phyloP scores from a whole-genome alignment of 1,140 invertebrate genomes.

The Monomorium pharaonis region DNA sequence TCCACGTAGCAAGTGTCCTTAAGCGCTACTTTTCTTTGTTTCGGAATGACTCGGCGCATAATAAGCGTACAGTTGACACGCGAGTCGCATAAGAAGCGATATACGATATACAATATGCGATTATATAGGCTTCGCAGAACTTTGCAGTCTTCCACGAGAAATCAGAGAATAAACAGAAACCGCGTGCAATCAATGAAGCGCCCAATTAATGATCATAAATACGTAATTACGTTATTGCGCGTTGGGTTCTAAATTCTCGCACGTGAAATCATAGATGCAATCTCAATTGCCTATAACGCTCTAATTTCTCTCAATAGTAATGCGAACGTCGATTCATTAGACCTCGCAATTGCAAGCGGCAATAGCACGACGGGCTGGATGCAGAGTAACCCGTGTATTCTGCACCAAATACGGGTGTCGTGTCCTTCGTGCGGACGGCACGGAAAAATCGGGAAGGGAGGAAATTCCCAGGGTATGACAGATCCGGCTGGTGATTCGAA shows the following conservation, averaged over 20 bases:
- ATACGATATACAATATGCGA: not conserved
- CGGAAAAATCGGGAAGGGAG: conserved; percentile 43
- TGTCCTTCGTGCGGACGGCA: conserved; percentile 2
- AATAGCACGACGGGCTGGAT: too few relatives aligned
- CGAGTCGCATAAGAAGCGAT: conserved; percentile 41
- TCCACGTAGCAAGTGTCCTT: conserved; percentile 15
- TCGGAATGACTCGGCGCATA: conserved; percentile 24
- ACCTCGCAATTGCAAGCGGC: not conserved
- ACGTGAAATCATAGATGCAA: not conserved
- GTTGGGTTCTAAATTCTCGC: not conserved
- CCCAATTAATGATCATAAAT: not conserved
- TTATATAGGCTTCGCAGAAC: not conserved
- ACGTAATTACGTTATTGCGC: not conserved
- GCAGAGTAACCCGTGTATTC: not conserved
- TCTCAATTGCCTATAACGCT: too few relatives aligned
- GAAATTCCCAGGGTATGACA: not conserved
- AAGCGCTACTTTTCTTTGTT: conserved; percentile 58
- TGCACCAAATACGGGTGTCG: conserved; percentile 16
- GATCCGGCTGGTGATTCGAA: conserved; percentile 21
- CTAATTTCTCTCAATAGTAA: not conserved
- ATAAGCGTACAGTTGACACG: conserved; percentile 10
- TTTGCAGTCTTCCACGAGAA: not conserved
- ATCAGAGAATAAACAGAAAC: not conserved
- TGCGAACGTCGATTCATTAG: too few relatives aligned
- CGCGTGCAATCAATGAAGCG: not conserved